phyloP scores from a whole-genome alignment of 2,888 invertebrate species.

The Phoronis australis region DNA sequence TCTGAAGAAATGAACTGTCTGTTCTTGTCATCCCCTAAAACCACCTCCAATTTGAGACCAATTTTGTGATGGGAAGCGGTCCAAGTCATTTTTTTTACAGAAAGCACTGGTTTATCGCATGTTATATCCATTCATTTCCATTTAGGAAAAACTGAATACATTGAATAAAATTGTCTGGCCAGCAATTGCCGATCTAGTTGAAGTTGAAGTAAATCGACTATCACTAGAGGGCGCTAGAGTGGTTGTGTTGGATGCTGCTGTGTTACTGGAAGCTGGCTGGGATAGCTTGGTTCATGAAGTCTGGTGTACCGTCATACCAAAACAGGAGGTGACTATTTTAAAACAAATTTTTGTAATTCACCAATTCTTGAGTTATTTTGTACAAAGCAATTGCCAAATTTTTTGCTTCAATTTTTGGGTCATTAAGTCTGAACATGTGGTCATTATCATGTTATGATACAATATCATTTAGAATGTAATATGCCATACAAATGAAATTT shows the following conservation, averaged over 20 bases:
- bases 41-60: no score
- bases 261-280: conserved; percentile 87
- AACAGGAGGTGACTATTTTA: conserved; percentile 64
- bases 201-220: conserved; percentile 59
- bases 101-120: neutral
- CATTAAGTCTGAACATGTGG: no score
- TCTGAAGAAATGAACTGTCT: no score
- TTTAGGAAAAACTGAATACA: conserved; percentile 62
- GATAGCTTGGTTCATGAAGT: conserved; percentile 80
- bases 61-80: neutral
- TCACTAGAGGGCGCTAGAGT: conserved; percentile 53
- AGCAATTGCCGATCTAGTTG: conserved; percentile 68
- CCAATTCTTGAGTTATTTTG: neutral
- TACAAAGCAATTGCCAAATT: neutral
- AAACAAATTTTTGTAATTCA: neutral
- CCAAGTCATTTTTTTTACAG: neutral
- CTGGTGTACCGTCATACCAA: conserved; percentile 85
- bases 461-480: no score
- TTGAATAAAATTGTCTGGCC: conserved; percentile 91
- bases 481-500: no score
- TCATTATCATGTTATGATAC: no score
- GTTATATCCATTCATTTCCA: conserved; percentile 11
- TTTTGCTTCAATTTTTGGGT: neutral
- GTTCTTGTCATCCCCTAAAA: no score
- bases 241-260: conserved; percentile 87